Percentiles rank a stretch among this genome's conserved stretches.
These are phyloP conservation scores for Manis javanica DNA, from an alignment of 2,797 vertebrate species.

Conservation along the genomic window DNA sequence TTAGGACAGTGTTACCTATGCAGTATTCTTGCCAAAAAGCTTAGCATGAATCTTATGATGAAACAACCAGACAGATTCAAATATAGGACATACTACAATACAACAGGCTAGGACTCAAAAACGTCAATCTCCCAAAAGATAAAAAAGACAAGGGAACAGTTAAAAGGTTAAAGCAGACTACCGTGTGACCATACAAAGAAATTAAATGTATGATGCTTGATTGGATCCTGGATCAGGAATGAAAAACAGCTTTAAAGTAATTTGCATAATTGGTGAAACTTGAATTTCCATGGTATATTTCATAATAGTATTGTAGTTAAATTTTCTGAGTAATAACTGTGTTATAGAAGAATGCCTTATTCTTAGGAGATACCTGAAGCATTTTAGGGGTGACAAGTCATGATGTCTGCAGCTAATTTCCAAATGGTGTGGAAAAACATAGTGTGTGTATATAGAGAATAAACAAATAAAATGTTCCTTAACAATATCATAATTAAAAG, in stretches of 20 bases:
- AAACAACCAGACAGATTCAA: background rate
- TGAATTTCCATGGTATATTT: background rate
- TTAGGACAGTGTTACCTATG: background rate
- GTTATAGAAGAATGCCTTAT: background rate
- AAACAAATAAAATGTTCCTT: background rate
- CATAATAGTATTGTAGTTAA: background rate
- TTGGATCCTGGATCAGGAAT: background rate
- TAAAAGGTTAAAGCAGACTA: background rate
- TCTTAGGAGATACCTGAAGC: background rate
- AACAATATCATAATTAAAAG: background rate
- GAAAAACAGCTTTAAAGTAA: background rate
- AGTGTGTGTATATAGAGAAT: background rate
- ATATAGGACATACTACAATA: background rate
- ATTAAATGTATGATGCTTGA: background rate
- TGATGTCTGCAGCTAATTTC: slow-evolving; percentile 5
- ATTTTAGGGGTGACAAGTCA: background rate
- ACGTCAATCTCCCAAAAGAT: background rate
- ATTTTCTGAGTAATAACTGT: background rate
- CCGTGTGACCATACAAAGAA: background rate
- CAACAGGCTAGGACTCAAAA: background rate
- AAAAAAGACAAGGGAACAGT: background rate
- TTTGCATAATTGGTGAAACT: background rate
- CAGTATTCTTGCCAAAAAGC: background rate
- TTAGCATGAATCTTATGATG: background rate
- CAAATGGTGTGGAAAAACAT: background rate